These are phyloP conservation scores for Zaprionus lachaisei DNA, from an alignment of 1,140 invertebrate genomes.

Conservation along the genomic window DNA sequence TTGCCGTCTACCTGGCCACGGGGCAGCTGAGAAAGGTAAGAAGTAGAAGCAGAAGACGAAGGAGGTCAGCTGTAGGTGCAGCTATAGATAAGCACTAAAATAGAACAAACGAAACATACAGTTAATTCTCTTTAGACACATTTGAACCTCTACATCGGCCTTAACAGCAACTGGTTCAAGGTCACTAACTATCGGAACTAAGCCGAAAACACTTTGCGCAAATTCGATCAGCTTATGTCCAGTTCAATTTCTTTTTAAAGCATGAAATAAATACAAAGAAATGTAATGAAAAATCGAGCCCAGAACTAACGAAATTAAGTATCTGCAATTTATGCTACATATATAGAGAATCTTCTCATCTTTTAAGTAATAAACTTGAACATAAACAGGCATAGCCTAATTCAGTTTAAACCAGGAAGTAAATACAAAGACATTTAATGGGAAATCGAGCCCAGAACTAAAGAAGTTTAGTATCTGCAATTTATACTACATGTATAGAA, in stretches of 20 bases:
- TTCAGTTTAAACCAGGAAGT: background rate
- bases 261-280: background rate
- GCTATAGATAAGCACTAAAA: slow-evolving; percentile 34
- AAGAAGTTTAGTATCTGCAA: background rate
- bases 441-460: background rate
- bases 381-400: too few relatives aligned
- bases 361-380: too few relatives aligned
- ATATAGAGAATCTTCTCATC: too few relatives aligned
- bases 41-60: background rate
- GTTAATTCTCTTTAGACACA: slow-evolving; percentile 14
- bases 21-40: slow-evolving; percentile 18
- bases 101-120: slow-evolving; percentile 10
- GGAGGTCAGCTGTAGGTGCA: slow-evolving; percentile 21
- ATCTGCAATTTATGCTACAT: too few relatives aligned
- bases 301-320: background rate
- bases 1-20: slow-evolving; percentile 30
- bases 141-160: background rate
- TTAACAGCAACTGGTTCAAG: slow-evolving; percentile 40
- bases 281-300: background rate
- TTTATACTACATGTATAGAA: too few relatives aligned
- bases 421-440: background rate
- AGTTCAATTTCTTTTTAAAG: background rate
- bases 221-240: background rate
- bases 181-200: slow-evolving; percentile 3
- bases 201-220: background rate